phyloP scores from a whole-genome alignment of 2,113 vertebrate genomes.

The Scomber colias region DNA sequence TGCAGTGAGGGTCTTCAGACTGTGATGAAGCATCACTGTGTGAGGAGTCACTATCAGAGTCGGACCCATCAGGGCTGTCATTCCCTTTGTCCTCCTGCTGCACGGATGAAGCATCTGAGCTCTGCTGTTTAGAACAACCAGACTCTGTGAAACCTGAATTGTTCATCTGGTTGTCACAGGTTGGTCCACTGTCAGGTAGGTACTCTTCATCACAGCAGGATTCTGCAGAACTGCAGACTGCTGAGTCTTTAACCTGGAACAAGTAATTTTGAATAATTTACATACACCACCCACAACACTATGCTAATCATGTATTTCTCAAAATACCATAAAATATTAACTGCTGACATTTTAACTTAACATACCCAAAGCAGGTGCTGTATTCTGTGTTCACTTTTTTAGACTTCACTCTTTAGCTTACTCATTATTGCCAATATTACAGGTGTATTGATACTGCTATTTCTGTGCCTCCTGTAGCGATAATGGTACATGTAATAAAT shows the following conservation, averaged over 20 bases:
- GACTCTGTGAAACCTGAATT: not conserved
- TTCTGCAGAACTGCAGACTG: conserved; percentile 3
- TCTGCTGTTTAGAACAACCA: not conserved
- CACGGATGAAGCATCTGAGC: not conserved
- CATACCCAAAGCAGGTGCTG: no score
- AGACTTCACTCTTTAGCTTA: no score
- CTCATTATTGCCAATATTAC: no score
- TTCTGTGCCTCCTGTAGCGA: no score
- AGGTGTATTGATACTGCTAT: no score
- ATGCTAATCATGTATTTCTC: not conserved
- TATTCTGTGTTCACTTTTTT: no score
- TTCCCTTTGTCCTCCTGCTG: not conserved
- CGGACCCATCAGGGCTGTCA: not conserved
- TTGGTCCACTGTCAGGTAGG: conserved; percentile 4
- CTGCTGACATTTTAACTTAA: not conserved
- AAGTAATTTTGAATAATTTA: not conserved
- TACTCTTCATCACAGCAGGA: conserved; percentile 19
- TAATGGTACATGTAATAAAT: no score
- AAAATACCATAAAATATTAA: not conserved
- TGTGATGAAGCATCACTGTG: no score
- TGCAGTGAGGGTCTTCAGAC: not conserved
- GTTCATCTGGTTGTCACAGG: not conserved
- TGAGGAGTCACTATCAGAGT: conserved; percentile 12
- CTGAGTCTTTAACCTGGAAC: conserved; percentile 37
- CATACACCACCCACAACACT: not conserved